Percentiles rank a stretch among this genome's conserved stretches.
Conservation (phyloP, 2,113 vertebrate species). For the Ctenomys sociabilis region DNA sequence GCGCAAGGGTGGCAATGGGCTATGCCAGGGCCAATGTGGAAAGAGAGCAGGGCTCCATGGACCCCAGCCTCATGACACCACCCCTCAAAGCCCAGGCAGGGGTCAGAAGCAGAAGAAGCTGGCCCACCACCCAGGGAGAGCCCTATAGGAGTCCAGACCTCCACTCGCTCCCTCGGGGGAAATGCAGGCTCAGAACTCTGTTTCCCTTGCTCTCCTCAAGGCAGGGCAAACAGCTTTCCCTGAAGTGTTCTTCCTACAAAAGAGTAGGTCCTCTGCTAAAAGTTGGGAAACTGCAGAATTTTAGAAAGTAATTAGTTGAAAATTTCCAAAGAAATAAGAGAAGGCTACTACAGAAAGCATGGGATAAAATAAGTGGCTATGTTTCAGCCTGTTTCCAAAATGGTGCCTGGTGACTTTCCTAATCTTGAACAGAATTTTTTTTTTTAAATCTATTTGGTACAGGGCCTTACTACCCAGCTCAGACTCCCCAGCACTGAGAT, state of each 20-base stretch:
- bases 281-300: neutral
- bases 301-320: conserved; percentile 11
- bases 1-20: neutral
- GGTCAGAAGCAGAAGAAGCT: neutral
- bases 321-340: neutral
- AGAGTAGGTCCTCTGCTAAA: neutral
- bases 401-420: neutral
- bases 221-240: neutral
- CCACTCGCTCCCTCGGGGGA: neutral
- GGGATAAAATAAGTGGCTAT: neutral
- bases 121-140: neutral
- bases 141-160: neutral
- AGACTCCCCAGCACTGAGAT: no score
- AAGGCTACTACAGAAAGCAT: neutral
- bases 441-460: no score
- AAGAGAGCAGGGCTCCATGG: neutral
- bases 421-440: neutral
- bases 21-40: neutral
- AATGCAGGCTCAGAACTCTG: neutral
- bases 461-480: no score
- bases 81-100: neutral
- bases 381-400: conserved; percentile 5
- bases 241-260: neutral
- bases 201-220: neutral
- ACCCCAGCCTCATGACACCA: no score